These are phyloP conservation scores for Helicorthomorpha holstii DNA, from an alignment of 1,140 invertebrate genomes.

Conservation along the genomic window DNA sequence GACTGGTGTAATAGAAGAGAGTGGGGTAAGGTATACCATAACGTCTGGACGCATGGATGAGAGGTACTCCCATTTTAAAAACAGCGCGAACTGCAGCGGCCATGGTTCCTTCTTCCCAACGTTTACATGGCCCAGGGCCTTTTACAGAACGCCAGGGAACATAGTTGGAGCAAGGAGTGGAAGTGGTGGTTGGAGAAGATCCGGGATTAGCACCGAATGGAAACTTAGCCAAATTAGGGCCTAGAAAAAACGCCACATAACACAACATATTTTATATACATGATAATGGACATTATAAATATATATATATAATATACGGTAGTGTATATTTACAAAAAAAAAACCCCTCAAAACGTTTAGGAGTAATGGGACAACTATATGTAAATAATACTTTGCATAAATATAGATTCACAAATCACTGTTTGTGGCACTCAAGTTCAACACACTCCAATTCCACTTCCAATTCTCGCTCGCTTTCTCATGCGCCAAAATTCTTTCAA, in stretches of 20 bases:
- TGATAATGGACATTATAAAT: not conserved
- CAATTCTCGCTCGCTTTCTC: no score
- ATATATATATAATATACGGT: not conserved
- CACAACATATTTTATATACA: not conserved
- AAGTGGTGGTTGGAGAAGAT: no score
- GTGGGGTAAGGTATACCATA: conserved; percentile 88
- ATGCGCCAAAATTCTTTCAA: no score
- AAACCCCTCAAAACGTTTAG: no score
- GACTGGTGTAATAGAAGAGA: conserved; percentile 81
- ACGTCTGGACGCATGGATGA: conserved; percentile 75
- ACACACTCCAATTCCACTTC: no score
- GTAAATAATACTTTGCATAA: no score
- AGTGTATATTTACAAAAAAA: no score
- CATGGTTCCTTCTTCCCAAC: conserved; percentile 84
- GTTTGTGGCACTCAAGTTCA: no score
- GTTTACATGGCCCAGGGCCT: conserved; percentile 60
- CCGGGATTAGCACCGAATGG: no score
- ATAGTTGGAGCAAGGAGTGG: not conserved
- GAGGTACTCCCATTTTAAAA: conserved; percentile 67
- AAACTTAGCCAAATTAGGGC: not conserved
- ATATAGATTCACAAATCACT: no score
- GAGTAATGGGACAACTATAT: no score
- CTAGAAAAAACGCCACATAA: not conserved
- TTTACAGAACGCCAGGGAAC: conserved; percentile 1
- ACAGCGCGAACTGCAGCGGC: conserved; percentile 82